phyloP scores from a whole-genome alignment of 2,888 invertebrate genomes.

The Ceraclea dissimilis region DNA sequence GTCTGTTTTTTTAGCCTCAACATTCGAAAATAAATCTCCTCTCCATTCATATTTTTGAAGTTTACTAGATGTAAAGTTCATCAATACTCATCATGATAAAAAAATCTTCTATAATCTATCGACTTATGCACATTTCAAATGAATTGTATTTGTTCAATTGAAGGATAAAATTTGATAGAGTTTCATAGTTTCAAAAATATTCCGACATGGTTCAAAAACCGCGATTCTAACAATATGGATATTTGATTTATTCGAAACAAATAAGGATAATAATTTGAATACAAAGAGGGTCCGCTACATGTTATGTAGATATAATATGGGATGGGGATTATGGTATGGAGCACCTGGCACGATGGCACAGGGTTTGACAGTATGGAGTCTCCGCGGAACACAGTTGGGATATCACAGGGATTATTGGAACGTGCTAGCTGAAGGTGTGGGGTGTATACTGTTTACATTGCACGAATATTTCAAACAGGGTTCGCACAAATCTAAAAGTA shows the following conservation, averaged over 20 bases:
- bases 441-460: not conserved
- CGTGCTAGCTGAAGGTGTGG: not conserved
- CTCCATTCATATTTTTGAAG: too few relatives aligned
- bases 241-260: slow-evolving; percentile 2
- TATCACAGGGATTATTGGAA: not conserved
- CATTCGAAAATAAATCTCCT: too few relatives aligned
- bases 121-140: too few relatives aligned
- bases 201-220: too few relatives aligned
- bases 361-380: not conserved
- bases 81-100: too few relatives aligned
- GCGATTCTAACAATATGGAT: not conserved
- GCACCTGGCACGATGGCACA: not conserved
- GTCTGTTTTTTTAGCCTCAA: too few relatives aligned
- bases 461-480: not conserved
- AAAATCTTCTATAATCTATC: too few relatives aligned
- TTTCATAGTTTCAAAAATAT: too few relatives aligned
- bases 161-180: too few relatives aligned
- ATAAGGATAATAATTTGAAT: not conserved
- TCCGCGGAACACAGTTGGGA: not conserved
- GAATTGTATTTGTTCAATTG: too few relatives aligned
- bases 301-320: not conserved
- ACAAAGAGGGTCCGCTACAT: not conserved
- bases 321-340: not conserved
- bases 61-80: too few relatives aligned
- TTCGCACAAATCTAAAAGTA: not conserved